phyloP scores from a whole-genome alignment of 2,113 vertebrate genomes.

The Nymphicus hollandicus region DNA sequence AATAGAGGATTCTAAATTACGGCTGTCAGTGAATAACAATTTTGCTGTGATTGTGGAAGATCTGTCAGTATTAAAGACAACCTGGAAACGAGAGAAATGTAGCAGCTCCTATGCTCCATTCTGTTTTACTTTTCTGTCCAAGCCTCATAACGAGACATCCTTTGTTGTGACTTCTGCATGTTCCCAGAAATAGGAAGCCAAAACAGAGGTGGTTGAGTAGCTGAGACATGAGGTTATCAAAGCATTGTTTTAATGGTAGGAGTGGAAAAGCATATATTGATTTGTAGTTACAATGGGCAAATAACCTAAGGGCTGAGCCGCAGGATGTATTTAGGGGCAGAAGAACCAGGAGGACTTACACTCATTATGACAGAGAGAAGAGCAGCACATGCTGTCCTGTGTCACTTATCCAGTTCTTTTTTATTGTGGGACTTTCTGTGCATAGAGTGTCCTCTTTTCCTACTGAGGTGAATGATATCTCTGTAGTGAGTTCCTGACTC shows the following conservation, averaged over 20 bases:
- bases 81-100: slow-evolving; percentile 55
- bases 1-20: slow-evolving; percentile 60
- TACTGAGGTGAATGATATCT: background rate
- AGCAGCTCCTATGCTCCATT: slow-evolving; percentile 40
- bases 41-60: slow-evolving; percentile 34
- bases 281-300: background rate
- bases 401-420: background rate
- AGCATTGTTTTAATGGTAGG: background rate
- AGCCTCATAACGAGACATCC: slow-evolving; percentile 51
- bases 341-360: background rate
- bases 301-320: background rate
- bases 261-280: background rate
- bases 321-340: background rate
- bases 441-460: background rate
- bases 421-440: background rate
- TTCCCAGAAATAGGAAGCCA: slow-evolving; percentile 48
- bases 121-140: slow-evolving; percentile 57
- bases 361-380: background rate
- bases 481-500: background rate
- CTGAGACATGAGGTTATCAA: slow-evolving; percentile 27
- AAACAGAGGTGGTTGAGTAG: slow-evolving; percentile 15
- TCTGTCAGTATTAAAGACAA: slow-evolving; percentile 66
- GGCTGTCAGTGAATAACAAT: slow-evolving; percentile 61
- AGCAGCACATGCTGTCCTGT: background rate
- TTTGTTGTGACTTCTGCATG: slow-evolving; percentile 60